phyloP scores from a whole-genome alignment of 2,113 vertebrate genomes.

The Zosterops hypoxanthus region DNA sequence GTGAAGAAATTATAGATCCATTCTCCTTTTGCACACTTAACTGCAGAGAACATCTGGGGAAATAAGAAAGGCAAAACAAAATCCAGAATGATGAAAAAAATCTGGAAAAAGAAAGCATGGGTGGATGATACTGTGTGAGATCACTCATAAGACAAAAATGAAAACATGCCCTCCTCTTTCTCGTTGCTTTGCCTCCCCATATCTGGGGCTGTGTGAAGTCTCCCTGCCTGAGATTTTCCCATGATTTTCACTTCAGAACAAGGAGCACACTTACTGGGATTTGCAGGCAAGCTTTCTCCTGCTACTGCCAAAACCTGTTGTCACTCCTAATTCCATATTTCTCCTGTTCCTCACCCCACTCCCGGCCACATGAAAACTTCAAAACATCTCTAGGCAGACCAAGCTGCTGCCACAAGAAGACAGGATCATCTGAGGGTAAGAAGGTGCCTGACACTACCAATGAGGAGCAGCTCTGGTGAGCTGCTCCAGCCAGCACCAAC shows the following conservation, averaged over 20 bases:
- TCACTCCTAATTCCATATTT: not conserved
- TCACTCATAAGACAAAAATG: not conserved
- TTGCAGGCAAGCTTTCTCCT: not conserved
- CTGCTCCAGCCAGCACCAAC: not conserved
- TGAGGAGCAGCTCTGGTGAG: not conserved
- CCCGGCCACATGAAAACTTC: not conserved
- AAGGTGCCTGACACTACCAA: not conserved
- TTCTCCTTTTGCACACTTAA: not conserved
- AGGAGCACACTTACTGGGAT: not conserved
- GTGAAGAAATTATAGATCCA: not conserved
- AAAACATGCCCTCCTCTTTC: not conserved
- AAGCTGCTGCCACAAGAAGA: not conserved
- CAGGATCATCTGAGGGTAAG: not conserved
- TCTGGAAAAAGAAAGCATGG: not conserved
- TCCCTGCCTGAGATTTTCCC: not conserved
- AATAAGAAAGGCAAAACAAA: not conserved
- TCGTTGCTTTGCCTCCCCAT: not conserved
- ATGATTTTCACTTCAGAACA: not conserved
- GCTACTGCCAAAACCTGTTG: not conserved
- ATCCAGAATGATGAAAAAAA: not conserved
- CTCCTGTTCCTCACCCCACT: not conserved
- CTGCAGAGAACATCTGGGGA: not conserved
- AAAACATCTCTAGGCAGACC: not conserved
- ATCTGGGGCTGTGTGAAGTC: not conserved
- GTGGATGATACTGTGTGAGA: not conserved